These are phyloP conservation scores for Takifugu rubripes DNA, from an alignment of 2,797 vertebrate genomes.

Conservation along the genomic window DNA sequence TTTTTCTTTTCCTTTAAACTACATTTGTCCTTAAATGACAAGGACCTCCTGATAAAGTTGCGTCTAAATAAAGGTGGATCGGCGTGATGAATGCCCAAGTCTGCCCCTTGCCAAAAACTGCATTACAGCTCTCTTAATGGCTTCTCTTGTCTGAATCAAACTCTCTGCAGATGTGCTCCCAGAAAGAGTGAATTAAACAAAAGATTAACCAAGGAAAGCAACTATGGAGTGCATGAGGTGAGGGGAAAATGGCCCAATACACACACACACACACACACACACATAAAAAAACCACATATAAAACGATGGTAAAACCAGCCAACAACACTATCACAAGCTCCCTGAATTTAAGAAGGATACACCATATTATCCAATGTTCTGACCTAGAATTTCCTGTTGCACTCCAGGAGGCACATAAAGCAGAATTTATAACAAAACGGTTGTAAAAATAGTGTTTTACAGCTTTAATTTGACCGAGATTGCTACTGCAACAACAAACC, in stretches of 20 bases:
- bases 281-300: background rate
- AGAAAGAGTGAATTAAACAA: constrained; percentile 41
- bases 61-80: constrained; percentile 56
- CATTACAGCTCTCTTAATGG: constrained; percentile 60
- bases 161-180: constrained; percentile 25
- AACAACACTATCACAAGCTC: too few relatives aligned
- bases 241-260: constrained; percentile 15
- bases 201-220: constrained; percentile 14
- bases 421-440: too few relatives aligned
- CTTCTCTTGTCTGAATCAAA: constrained; percentile 43
- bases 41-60: constrained; percentile 48
- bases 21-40: constrained; percentile 60
- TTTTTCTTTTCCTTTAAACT: constrained; percentile 3
- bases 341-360: too few relatives aligned
- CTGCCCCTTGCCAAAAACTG: constrained; percentile 57
- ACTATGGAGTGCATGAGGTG: constrained; percentile 8
- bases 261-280: constrained; percentile 38
- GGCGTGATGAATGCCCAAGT: constrained; percentile 46
- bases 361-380: too few relatives aligned
- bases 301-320: too few relatives aligned
- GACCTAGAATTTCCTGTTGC: too few relatives aligned
- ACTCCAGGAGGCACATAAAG: too few relatives aligned
- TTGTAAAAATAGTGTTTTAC: too few relatives aligned
- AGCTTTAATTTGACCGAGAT: too few relatives aligned
- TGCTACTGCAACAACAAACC: too few relatives aligned